Conservation (phyloP, 2,113 vertebrate species). For the Eulemur rufifrons region DNA sequence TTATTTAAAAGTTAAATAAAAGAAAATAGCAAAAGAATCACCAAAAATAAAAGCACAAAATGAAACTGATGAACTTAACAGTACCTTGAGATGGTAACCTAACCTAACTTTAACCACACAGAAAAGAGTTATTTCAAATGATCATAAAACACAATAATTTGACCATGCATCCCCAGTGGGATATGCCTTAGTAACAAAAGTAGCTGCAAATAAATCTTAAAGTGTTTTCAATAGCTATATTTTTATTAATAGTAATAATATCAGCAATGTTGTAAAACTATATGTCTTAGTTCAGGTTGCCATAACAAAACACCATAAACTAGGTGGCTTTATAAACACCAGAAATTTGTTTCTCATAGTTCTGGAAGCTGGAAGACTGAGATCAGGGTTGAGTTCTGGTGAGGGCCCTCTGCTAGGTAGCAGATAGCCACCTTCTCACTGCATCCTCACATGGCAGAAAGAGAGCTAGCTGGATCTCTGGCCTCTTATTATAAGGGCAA, state of each 20-base stretch:
- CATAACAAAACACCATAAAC: neutral
- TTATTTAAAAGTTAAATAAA: neutral
- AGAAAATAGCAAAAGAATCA: neutral
- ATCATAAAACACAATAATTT: neutral
- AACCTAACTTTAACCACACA: neutral
- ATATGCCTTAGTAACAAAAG: neutral
- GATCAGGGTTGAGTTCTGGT: neutral
- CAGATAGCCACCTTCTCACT: neutral
- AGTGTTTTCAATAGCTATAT: neutral
- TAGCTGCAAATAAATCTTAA: neutral
- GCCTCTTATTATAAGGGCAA: neutral
- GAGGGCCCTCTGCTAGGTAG: neutral
- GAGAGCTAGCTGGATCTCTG: neutral
- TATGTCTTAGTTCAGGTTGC: neutral
- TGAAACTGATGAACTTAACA: neutral
- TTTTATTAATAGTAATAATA: neutral
- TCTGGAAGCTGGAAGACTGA: neutral
- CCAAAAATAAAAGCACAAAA: neutral
- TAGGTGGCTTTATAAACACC: neutral
- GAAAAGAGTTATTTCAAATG: neutral
- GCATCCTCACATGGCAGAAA: neutral
- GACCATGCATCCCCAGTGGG: neutral
- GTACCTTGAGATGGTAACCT: neutral
- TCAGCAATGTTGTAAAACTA: neutral
- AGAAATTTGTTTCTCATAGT: neutral